These are phyloP conservation scores for Geococcyx californianus DNA, from an alignment of 2,113 vertebrate species.

Conservation along the genomic window DNA sequence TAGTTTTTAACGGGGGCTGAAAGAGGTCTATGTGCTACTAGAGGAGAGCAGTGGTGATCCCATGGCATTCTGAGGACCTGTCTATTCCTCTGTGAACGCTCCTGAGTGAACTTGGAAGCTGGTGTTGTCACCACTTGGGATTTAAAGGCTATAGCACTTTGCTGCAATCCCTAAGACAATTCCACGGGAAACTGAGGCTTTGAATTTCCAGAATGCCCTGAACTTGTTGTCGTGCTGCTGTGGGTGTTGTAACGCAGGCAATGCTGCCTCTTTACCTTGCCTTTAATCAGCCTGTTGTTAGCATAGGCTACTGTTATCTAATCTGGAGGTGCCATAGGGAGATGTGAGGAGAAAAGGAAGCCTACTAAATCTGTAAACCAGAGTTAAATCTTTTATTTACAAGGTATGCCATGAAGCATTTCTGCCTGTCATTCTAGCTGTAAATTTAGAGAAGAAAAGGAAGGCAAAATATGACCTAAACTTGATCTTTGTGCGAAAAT, in stretches of 20 bases:
- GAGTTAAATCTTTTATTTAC: neutral
- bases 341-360: neutral
- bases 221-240: accelerated
- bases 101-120: neutral
- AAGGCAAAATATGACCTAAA: neutral
- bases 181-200: neutral
- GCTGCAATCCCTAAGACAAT: neutral
- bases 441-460: neutral
- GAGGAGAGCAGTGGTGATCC: neutral
- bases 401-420: neutral
- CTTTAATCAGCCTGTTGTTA: neutral
- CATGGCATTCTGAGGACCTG: neutral
- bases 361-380: neutral
- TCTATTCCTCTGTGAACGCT: neutral
- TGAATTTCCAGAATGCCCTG: neutral
- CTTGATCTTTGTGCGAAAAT: neutral
- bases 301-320: neutral
- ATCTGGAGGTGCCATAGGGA: neutral
- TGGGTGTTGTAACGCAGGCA: neutral
- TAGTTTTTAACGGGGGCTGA: neutral
- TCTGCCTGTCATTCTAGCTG: neutral
- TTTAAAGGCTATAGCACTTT: neutral
- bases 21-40: neutral
- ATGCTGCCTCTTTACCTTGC: neutral
- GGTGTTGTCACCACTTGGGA: neutral